Evolutionary conservation across 2,797 vertebrate species (phyloP).

Genomic region (Helostoma temminkii): DNA sequence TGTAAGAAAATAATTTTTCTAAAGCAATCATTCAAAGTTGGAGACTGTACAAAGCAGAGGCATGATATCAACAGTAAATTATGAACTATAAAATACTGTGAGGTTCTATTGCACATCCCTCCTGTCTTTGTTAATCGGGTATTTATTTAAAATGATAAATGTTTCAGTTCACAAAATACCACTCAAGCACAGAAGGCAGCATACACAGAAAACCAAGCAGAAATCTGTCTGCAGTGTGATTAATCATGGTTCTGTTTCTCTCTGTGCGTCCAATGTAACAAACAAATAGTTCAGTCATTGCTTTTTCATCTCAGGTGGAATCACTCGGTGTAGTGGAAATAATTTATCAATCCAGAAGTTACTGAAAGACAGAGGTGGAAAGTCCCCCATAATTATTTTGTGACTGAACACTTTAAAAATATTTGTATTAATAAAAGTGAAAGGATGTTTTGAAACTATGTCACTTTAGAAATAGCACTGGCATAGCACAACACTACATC

Average conservation of each 20-base stretch:
- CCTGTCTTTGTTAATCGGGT: constrained; percentile 13
- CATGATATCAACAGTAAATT: constrained; percentile 44
- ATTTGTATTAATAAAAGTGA: constrained; percentile 18
- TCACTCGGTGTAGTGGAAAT: neutral
- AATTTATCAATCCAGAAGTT: constrained; percentile 22
- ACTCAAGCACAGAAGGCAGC: constrained; percentile 28
- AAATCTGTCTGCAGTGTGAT: constrained; percentile 31
- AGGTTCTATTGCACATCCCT: constrained; percentile 24
- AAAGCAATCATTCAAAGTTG: constrained; percentile 6
- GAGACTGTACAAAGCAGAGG: constrained; percentile 29
- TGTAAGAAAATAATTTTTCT: constrained; percentile 26
- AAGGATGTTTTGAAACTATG: constrained; percentile 4
- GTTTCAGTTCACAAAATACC: constrained; percentile 22
- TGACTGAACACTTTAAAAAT: neutral
- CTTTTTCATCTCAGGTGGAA: constrained; percentile 18
- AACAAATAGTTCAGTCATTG: constrained; percentile 48
- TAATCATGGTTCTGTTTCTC: constrained; percentile 19
- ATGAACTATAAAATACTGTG: constrained; percentile 42
- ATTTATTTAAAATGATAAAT: constrained; percentile 41
- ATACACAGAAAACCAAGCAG: constrained; percentile 37
- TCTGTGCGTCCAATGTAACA: constrained; percentile 27
- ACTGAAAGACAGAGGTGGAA: neutral
- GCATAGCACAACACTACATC: constrained; percentile 1
- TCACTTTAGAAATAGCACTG: constrained; percentile 2
- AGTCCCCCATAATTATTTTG: neutral